Conservation (phyloP, 2,113 vertebrate species). For the Syrrhaptes paradoxus region DNA sequence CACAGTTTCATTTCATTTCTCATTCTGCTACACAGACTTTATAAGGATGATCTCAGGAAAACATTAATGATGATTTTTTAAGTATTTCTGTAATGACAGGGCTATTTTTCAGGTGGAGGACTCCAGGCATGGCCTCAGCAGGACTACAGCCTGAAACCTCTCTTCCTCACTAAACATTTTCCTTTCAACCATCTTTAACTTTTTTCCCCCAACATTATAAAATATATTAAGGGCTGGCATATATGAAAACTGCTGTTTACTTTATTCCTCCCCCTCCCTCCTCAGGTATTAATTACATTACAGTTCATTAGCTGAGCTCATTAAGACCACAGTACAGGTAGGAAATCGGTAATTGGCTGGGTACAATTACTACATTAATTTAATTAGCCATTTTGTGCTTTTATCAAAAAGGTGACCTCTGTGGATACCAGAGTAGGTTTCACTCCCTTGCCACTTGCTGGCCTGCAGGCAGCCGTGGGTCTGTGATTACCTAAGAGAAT, state of each 20-base stretch:
- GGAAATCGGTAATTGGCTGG: constrained; percentile 46
- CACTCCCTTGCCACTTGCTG: not conserved
- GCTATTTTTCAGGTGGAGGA: not conserved
- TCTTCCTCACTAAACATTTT: not conserved
- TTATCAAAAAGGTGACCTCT: constrained; percentile 67
- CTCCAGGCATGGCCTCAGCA: not conserved
- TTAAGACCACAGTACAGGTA: constrained; percentile 46
- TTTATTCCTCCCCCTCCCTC: not conserved
- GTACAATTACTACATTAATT: constrained; percentile 61
- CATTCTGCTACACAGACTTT: not conserved
- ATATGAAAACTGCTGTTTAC: constrained; percentile 6
- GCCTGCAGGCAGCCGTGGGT: not conserved
- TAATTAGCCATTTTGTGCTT: constrained; percentile 58
- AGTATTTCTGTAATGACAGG: not conserved
- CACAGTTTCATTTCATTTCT: not conserved
- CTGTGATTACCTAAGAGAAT: not conserved
- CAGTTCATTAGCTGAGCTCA: constrained; percentile 64
- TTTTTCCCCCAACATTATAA: not conserved
- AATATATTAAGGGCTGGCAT: not conserved
- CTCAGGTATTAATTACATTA: constrained; percentile 59
- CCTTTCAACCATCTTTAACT: not conserved
- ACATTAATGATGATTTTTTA: not conserved
- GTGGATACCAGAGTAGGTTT: constrained; percentile 5
- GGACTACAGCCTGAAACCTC: not conserved
- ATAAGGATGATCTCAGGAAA: not conserved